Evolutionary conservation across 2,888 invertebrate genomes (phyloP).

Genomic region (Troglohyphantes excavatus): DNA sequence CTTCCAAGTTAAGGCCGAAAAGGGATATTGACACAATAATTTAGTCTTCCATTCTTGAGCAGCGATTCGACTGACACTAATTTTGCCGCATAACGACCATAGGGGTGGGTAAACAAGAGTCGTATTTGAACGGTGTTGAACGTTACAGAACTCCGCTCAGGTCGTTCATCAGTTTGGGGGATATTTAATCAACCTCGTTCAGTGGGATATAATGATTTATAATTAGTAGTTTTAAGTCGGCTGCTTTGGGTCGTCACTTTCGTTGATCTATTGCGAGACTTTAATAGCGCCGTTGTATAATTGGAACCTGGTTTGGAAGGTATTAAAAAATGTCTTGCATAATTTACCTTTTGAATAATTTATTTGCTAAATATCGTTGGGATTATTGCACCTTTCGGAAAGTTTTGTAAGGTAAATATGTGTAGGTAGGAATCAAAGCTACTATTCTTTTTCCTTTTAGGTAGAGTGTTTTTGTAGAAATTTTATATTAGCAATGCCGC

Average conservation of each 20-base stretch:
- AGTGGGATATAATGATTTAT: conserved; percentile 72
- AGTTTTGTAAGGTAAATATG: no score
- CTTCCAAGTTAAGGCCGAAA: conserved; percentile 49
- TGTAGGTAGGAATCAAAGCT: no score
- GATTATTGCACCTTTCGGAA: not conserved
- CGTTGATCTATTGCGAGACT: not conserved
- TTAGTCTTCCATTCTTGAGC: conserved; percentile 41
- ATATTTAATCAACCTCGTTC: conserved; percentile 75
- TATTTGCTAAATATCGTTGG: not conserved
- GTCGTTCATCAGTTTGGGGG: conserved; percentile 62
- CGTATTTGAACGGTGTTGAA: conserved; percentile 37
- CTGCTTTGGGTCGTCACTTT: conserved; percentile 13
- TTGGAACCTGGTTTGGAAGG: not conserved
- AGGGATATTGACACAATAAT: conserved; percentile 76
- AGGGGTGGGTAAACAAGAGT: conserved; percentile 67
- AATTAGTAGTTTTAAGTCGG: conserved; percentile 59
- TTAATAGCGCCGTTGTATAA: not conserved
- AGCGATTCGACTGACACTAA: conserved; percentile 73
- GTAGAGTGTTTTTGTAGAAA: no score
- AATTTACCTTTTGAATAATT: not conserved
- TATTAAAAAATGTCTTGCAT: not conserved
- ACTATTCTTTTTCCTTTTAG: no score
- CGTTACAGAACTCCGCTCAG: conserved; percentile 68
- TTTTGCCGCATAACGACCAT: conserved; percentile 48
- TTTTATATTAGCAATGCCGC: no score